Percentiles rank a stretch among this genome's conserved stretches.
phyloP scores from a whole-genome alignment of 2,113 vertebrate species.

The Eublepharis macularius region DNA sequence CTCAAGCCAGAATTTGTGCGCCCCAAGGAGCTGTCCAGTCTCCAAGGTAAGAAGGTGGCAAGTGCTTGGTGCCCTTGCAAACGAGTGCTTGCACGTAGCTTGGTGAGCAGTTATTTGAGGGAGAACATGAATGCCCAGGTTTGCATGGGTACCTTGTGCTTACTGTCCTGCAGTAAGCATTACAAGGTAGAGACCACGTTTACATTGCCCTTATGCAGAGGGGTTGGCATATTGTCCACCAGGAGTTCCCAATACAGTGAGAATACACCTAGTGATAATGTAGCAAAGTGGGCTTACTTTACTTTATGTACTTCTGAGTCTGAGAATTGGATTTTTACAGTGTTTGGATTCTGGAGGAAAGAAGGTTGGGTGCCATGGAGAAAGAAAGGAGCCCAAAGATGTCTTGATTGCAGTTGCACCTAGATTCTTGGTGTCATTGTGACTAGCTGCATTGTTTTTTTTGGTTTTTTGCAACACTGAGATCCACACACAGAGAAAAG shows the following conservation, averaged over 20 bases:
- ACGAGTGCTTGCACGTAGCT: not conserved
- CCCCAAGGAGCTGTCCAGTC: conserved; percentile 75
- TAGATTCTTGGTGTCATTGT: not conserved
- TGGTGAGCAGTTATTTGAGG: no score
- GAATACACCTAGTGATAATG: not conserved
- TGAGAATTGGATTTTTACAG: not conserved
- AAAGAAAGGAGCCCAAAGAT: not conserved
- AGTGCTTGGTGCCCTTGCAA: no score
- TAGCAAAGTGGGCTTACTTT: no score
- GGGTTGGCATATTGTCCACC: not conserved
- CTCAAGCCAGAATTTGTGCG: conserved; percentile 87
- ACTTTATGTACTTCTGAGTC: not conserved
- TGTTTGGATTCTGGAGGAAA: not conserved
- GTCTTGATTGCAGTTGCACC: not conserved
- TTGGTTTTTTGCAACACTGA: not conserved
- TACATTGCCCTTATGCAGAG: not conserved
- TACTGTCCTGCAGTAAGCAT: not conserved
- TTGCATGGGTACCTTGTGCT: not conserved
- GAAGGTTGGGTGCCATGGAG: not conserved
- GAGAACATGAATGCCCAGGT: not conserved
- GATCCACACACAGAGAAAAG: not conserved
- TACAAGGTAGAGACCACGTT: not conserved
- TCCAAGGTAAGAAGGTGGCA: conserved; percentile 66
- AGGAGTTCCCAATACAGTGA: not conserved
- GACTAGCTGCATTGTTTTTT: not conserved